Evolutionary conservation across 2,888 invertebrate species (phyloP).

Genomic region (Acanthosepion lycidas): DNA sequence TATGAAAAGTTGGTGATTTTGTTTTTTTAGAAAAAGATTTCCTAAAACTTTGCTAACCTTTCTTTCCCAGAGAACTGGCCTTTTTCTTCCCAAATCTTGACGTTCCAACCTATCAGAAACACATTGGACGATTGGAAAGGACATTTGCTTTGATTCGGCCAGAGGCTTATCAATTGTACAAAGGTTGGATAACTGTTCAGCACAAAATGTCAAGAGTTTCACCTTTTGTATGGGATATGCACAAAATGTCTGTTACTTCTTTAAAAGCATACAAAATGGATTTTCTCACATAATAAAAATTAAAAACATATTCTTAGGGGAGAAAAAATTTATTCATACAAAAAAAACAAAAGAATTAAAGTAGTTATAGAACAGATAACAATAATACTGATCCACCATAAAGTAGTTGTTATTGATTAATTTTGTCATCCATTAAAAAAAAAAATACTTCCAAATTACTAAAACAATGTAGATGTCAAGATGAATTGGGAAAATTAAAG

Average conservation of each 20-base stretch:
- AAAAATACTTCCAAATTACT: too few relatives aligned
- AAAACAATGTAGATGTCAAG: too few relatives aligned
- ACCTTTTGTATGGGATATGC: neutral
- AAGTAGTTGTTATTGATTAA: too few relatives aligned
- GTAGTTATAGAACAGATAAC: too few relatives aligned
- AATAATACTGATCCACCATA: too few relatives aligned
- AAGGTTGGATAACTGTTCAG: conserved; percentile 59
- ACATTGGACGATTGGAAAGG: conserved; percentile 65
- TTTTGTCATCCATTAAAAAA: too few relatives aligned
- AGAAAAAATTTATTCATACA: too few relatives aligned
- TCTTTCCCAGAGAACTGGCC: conserved; percentile 70
- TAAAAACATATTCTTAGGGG: too few relatives aligned
- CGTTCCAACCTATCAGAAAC: conserved; percentile 58
- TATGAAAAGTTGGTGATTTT: neutral
- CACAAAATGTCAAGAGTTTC: neutral
- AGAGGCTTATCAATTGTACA: conserved; percentile 69
- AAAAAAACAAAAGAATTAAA: too few relatives aligned
- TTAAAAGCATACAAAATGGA: neutral
- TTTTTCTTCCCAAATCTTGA: conserved; percentile 74
- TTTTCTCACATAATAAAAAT: too few relatives aligned
- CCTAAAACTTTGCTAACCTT: conserved; percentile 4
- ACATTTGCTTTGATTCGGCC: conserved; percentile 75
- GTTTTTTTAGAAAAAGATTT: neutral
- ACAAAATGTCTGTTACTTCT: neutral
- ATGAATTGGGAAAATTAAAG: too few relatives aligned